phyloP scores from a whole-genome alignment of 2,888 invertebrate genomes.

The Seira sanloemensis region DNA sequence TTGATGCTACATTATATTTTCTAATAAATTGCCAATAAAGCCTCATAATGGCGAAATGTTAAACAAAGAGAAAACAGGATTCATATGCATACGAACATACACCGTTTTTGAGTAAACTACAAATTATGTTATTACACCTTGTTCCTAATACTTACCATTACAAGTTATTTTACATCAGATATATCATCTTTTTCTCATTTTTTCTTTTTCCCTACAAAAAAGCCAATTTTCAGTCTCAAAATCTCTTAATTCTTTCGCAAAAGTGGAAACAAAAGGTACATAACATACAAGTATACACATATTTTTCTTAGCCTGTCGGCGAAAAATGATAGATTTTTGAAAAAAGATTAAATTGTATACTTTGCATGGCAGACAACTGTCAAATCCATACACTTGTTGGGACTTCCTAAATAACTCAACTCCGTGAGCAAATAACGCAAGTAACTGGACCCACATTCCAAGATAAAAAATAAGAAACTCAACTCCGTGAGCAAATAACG shows the following conservation, averaged over 20 bases:
- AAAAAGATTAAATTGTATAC: constrained; percentile 17
- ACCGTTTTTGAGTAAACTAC: constrained; percentile 19
- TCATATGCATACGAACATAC: constrained; percentile 2
- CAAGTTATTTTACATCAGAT: constrained; percentile 9
- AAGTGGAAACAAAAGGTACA: not conserved
- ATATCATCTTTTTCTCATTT: constrained; percentile 11
- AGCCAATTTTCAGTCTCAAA: not conserved
- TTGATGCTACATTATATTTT: not conserved
- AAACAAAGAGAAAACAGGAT: constrained; percentile 44
- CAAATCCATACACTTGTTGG: too few relatives aligned
- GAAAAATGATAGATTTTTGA: constrained; percentile 28
- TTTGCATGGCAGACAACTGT: not conserved
- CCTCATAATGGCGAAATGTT: not conserved
- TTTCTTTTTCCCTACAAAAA: constrained; percentile 1
- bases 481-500: not conserved
- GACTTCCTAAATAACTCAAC: not conserved
- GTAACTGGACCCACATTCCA: constrained; percentile 6
- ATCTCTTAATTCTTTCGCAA: not conserved
- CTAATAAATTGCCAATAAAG: constrained; percentile 10
- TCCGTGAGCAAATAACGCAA: not conserved
- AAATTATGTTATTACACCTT: constrained; percentile 54
- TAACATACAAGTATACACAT: not conserved
- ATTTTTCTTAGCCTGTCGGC: constrained; percentile 17
- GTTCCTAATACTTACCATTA: constrained; percentile 20
- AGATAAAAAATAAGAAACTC: not conserved